Evolutionary conservation across 92 coral and sea anemone species (phyloP).

Genomic region (Umimayanthus kanabou): DNA sequence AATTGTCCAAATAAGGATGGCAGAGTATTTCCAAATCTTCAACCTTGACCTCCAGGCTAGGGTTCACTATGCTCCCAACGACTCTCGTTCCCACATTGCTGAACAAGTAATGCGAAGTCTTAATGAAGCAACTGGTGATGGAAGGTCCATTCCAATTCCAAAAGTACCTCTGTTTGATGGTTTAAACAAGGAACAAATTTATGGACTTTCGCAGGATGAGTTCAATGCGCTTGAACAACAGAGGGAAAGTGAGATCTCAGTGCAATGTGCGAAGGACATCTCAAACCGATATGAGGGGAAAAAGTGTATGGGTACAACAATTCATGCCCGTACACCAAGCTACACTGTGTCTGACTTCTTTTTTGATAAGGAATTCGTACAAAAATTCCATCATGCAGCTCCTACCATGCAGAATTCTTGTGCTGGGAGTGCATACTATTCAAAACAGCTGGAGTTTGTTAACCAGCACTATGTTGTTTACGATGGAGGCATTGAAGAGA

Average conservation of each 20-base stretch:
- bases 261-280: slow-evolving; percentile 43
- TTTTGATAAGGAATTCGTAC: too few species aligned
- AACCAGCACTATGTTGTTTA: slow-evolving; percentile 16
- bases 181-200: slow-evolving; percentile 39
- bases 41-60: slow-evolving; percentile 51
- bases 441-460: slow-evolving; percentile 10
- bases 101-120: slow-evolving; percentile 61
- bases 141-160: slow-evolving; percentile 48
- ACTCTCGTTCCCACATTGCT: slow-evolving; percentile 55
- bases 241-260: slow-evolving; percentile 12
- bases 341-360: background rate
- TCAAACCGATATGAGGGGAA: slow-evolving; percentile 39
- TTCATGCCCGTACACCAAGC: slow-evolving; percentile 52
- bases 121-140: slow-evolving; percentile 63
- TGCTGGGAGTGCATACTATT: slow-evolving; percentile 23
- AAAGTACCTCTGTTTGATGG: slow-evolving; percentile 48
- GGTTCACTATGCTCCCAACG: slow-evolving; percentile 55
- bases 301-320: slow-evolving; percentile 51
- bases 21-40: slow-evolving; percentile 47
- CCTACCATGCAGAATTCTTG: background rate
- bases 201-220: slow-evolving; percentile 49
- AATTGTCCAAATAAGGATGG: slow-evolving; percentile 47
- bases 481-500: slow-evolving; percentile 42
- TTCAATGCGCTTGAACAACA: slow-evolving; percentile 43
- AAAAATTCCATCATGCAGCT: too few species aligned